Base-by-base conservation (phyloP, 2,113 vertebrate genomes). In the Stomatorhinus ivindoensis region DNA sequence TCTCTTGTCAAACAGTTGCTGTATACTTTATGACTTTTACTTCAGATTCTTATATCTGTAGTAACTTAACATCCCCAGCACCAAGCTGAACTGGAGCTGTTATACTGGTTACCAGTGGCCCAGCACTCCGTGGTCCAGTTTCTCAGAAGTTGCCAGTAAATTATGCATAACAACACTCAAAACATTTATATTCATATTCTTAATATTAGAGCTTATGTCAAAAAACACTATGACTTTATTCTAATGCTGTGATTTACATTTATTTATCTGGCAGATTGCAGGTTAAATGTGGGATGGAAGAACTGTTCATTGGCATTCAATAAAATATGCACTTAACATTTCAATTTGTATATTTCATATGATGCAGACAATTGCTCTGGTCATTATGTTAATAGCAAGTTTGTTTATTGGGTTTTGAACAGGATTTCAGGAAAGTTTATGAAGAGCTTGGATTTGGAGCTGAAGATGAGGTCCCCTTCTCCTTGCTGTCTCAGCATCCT, bases 401-500 rank as follows among this genome's bases (percentile, higher is more conserved):
- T 80, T 80, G 73, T 42, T 42, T 42, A 39, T 80, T 42, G 73
- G 73, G 73, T 39, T 80, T 35, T 80, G 35, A 80, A 42, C 15
- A 94, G 94, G 58, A 92, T 46, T 90, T 98, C 84, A 88, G 91
- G 47, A 94, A 94, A 42, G 35, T 97, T 53, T 98, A 95, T 90
- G 89, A 90, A 83, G 97, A 97, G 13, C 91, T 98, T 89, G 96
- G 94, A 82, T 93, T 90, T 89, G 91, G 93, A 42, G 90, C 92
- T 17, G 91, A 96, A 82, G 94, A 95, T 27, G 89, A 93, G 9
- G 61, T 97, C 88, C 93, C 96, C 48, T 92, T 97, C 93, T 92
- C 93, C 17, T 10, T 95, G 53, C 95, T 99, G 89, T 93, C 96
- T 91, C 94, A 95, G 87, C 97, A 98, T 92, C 95, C 96, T 88